Conservation (phyloP, 2,888 invertebrate genomes). For the Chrysolina americana region DNA sequence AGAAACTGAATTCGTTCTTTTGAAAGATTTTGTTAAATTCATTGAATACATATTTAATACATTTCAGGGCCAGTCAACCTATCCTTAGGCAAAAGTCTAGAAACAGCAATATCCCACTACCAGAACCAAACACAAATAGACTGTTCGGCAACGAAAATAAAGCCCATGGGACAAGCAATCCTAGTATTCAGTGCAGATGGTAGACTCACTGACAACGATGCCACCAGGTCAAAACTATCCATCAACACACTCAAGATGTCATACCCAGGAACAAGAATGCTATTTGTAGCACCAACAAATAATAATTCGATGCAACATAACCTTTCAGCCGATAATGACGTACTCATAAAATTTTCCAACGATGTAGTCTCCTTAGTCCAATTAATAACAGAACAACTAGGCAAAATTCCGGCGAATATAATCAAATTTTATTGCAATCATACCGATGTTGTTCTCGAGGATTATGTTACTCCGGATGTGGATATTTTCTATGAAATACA, state of each 20-base stretch:
- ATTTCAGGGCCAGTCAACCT: slow-evolving; percentile 73
- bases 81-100: slow-evolving; percentile 71
- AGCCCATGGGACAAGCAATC: slow-evolving; percentile 71
- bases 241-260: slow-evolving; percentile 70
- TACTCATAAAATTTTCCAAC: slow-evolving; percentile 65
- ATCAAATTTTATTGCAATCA: slow-evolving; percentile 63
- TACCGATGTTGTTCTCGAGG: slow-evolving; percentile 72
- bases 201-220: slow-evolving; percentile 68
- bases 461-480: slow-evolving; percentile 73
- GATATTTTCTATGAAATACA: slow-evolving; percentile 67
- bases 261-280: slow-evolving; percentile 73
- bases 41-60: too few relatives aligned
- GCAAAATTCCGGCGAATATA: slow-evolving; percentile 62
- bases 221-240: slow-evolving; percentile 67
- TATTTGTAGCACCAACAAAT: slow-evolving; percentile 70
- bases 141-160: slow-evolving; percentile 62
- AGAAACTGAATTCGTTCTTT: too few relatives aligned
- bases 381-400: slow-evolving; percentile 59
- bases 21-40: too few relatives aligned
- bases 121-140: slow-evolving; percentile 70
- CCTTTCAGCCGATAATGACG: slow-evolving; percentile 68
- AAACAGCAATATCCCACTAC: slow-evolving; percentile 70
- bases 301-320: slow-evolving; percentile 48
- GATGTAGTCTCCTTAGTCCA: slow-evolving; percentile 57
- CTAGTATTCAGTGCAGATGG: slow-evolving; percentile 69